These are phyloP conservation scores for Muntiacus reevesi DNA, from an alignment of 2,113 vertebrate species.

Conservation along the genomic window DNA sequence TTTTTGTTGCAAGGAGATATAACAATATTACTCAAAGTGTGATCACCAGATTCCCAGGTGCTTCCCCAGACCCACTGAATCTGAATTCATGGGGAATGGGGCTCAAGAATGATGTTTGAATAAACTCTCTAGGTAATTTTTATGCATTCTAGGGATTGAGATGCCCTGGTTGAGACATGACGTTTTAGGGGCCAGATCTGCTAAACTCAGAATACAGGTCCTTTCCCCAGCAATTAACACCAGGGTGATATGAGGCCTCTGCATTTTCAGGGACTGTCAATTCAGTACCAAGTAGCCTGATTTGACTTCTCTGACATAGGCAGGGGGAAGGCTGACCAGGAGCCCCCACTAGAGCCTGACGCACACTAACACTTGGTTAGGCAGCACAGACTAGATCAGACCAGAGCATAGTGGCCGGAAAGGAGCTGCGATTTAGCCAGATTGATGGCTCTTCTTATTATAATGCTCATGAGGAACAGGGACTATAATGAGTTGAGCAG, in stretches of 20 bases:
- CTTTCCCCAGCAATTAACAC: not conserved
- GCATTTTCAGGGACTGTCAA: not conserved
- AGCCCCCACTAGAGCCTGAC: not conserved
- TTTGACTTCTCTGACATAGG: not conserved
- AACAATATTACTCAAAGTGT: not conserved
- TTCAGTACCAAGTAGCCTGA: not conserved
- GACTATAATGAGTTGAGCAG: slow-evolving; percentile 78
- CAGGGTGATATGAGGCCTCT: not conserved
- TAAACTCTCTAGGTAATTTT: not conserved
- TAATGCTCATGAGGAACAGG: slow-evolving; percentile 69
- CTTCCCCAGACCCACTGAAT: not conserved
- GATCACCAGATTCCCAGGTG: not conserved
- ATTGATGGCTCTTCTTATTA: slow-evolving; percentile 79
- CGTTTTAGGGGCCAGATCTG: not conserved
- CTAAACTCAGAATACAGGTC: not conserved
- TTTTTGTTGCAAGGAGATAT: not conserved
- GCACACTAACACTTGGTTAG: slow-evolving; percentile 41
- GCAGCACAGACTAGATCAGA: slow-evolving; percentile 43
- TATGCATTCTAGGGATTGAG: not conserved
- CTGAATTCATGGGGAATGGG: not conserved
- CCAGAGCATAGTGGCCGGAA: slow-evolving; percentile 58
- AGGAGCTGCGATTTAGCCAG: slow-evolving; percentile 66
- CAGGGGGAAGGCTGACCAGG: not conserved
- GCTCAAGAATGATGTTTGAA: not conserved
- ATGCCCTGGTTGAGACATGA: not conserved